Evolutionary conservation across 1,140 invertebrate genomes (phyloP), one percentile per base, ranked within the genome.

Genomic region (Asbolus verrucosus): DNA sequence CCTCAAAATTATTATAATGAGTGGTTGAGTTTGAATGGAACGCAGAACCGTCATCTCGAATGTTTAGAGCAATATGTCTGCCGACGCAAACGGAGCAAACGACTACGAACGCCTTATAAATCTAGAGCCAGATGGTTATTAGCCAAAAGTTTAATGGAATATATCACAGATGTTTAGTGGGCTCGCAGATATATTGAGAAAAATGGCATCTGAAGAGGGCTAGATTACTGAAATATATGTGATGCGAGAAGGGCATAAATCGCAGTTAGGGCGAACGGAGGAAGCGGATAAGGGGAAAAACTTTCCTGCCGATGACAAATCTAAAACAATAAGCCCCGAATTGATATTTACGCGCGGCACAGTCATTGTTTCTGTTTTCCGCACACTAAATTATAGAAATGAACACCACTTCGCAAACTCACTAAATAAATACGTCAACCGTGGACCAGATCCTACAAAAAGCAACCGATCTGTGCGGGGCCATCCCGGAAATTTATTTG

Each of bases 171-270:
- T 78, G 76, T 76, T 79, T 74, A 73, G 74, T 66, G 68, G 67
- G 61, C 59, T 69, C 69, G 67, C 70, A 73, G 72, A 75, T 76
- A 76, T 78, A 79, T 79, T 80, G 76, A 78, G 78, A 80, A 79
- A 79, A 80, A 80, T 79, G 74, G 73, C 74, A 76, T 73, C 71
- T 74, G 74, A 78, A 74, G 77, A 76, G 77, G 74, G 72, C 69
- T 65, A 77, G 74, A 77, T 79, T 79, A 79, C 72, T 60, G 67
- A 75, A 73, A 79, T 78, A 75, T 77, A 79, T 77, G 75, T 76
- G 77, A 76, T 74, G 71, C 68, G 68, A 69, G 71, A 65, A 67
- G 19, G 68, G 67, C 68, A 80, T 80, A 79, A 79, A 80, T 79
- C 76, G 72, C 65, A 67, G 74, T 80, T 79, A 79, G 72, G 59